Conservation (phyloP, 2,888 invertebrate genomes). For the Lasioglossum lativentre region DNA sequence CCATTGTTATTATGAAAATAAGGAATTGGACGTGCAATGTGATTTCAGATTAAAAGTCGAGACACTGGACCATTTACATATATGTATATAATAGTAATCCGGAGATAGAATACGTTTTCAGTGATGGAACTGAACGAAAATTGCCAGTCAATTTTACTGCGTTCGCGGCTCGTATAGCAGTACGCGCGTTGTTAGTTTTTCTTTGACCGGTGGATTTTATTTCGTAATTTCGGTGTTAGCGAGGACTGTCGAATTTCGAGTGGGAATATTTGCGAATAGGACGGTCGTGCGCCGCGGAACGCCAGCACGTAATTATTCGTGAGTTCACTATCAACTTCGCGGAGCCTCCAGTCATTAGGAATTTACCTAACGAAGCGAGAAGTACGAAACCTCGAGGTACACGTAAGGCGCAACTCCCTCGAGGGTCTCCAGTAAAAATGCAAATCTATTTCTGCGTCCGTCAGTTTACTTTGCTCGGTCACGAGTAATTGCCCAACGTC, state of each 20-base stretch:
- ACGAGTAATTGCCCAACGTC: slow-evolving; percentile 67
- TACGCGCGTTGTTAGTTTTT: neutral
- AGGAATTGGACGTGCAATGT: neutral
- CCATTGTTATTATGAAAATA: neutral
- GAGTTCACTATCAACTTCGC: slow-evolving; percentile 32
- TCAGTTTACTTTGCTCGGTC: slow-evolving; percentile 63
- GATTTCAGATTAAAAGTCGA: neutral
- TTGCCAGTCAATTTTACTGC: neutral
- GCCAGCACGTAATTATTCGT: slow-evolving; percentile 32
- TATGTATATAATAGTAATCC: neutral
- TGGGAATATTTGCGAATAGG: neutral
- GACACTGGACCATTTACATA: neutral
- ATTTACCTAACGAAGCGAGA: slow-evolving; percentile 55
- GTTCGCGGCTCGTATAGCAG: neutral
- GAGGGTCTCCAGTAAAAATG: slow-evolving; percentile 57
- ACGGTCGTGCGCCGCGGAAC: slow-evolving; percentile 4
- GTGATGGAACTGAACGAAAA: neutral
- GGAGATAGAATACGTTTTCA: neutral
- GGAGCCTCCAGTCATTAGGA: slow-evolving; percentile 46
- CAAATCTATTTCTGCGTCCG: slow-evolving; percentile 65
- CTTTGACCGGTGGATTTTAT: neutral
- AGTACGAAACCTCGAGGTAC: slow-evolving; percentile 49
- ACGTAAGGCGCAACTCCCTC: slow-evolving; percentile 47
- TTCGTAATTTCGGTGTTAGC: neutral
- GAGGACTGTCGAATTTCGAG: neutral